Conservation (phyloP, 1,140 invertebrate species). For the Drosophila parvula region DNA sequence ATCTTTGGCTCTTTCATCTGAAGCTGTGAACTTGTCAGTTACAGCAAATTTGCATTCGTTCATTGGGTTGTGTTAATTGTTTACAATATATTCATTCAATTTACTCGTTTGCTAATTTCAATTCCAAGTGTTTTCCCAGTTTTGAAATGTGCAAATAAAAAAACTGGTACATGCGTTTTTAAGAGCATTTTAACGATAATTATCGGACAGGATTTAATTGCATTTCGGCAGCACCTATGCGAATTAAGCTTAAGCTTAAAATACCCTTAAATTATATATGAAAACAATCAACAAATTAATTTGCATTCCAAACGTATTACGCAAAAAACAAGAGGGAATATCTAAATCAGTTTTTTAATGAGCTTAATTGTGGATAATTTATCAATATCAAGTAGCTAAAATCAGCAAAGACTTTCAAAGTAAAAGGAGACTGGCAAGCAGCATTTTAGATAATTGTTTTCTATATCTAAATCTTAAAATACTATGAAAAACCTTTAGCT, state of each 20-base stretch:
- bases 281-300: background rate
- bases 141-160: slow-evolving; percentile 13
- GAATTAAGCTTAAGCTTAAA: slow-evolving; percentile 4
- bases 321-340: background rate
- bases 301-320: slow-evolving; percentile 24
- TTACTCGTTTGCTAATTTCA: slow-evolving; percentile 47
- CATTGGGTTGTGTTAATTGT: slow-evolving; percentile 10
- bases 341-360: slow-evolving; percentile 3
- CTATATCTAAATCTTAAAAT: background rate
- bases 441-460: slow-evolving; percentile 5
- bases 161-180: slow-evolving; percentile 41
- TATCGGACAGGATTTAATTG: slow-evolving; percentile 24
- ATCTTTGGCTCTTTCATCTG: slow-evolving; percentile 42
- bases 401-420: slow-evolving; percentile 10
- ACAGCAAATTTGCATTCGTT: slow-evolving; percentile 37
- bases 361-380: slow-evolving; percentile 11
- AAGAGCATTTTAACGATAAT: slow-evolving; percentile 33
- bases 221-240: slow-evolving; percentile 15
- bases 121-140: slow-evolving; percentile 34
- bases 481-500: background rate
- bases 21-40: slow-evolving; percentile 64
- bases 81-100: slow-evolving; percentile 46
- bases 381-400: slow-evolving; percentile 1
- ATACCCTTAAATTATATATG: background rate
- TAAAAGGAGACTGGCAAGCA: slow-evolving; percentile 5